Base-by-base conservation (phyloP, 2,113 vertebrate species). In the Diadophis punctatus region DNA sequence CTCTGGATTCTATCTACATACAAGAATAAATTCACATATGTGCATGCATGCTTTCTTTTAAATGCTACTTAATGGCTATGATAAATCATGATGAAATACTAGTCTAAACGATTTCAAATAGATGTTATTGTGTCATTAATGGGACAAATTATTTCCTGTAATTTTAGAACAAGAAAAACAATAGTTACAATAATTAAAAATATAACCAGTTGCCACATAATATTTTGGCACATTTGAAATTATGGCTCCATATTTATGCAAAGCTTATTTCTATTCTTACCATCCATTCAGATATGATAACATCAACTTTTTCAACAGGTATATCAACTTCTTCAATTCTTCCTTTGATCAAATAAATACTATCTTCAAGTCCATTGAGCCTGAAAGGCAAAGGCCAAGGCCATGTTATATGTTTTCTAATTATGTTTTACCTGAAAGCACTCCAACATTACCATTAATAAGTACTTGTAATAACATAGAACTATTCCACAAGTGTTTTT, bases 271-370 rank as follows among this genome's bases (percentile, higher is more conserved):
- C 46, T 94, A n/a, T 43, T 7, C 99, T 99, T 96, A 99, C 99
- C 99, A 99, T 99, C 99, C 99, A 99, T 52, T 99, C 99, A 1
- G 99, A 99, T 97, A 99, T 97, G 96, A 99, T 99, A 93, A 99
- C 92, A 95, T 99, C 99, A 94, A 99, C 99, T 96, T 99, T 98
- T 93, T 99, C 98, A 95, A 98, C 95, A 43, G 99, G 99, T 74
- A 99, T 98, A 92, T 95, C 96, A 92, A 99, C 98, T 95, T 99
- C 99, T 96, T 99, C 99, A 0, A 99, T 98, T 94, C 98, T 98
- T 95, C 99, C 99, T 98, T 99, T 99, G 92, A 99, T 97, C 95
- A 99, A 95, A 0, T 95, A 98, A 97, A 99, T 94, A 51, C 91
- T 97, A 95, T 98, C 98, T 94, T 99, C 98, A 92, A 99, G 96